These are phyloP conservation scores for Macrophya alboannulata DNA, from an alignment of 2,888 invertebrate genomes.

Conservation along the genomic window DNA sequence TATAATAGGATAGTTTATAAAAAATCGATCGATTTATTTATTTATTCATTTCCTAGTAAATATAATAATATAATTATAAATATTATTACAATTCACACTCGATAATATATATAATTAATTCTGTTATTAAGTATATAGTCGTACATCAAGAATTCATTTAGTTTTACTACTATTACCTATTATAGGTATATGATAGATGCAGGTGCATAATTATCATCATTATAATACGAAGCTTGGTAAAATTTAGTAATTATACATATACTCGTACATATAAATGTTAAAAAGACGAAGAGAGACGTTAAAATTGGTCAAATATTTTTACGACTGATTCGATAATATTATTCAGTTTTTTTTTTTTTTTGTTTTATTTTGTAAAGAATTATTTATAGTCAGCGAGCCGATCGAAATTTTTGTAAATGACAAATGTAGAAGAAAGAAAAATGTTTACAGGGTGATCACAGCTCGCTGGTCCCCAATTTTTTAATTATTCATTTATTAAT, in stretches of 20 bases:
- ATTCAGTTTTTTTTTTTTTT: neutral
- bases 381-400: neutral
- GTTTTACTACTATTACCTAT: no score
- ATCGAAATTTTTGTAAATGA: neutral
- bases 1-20: neutral
- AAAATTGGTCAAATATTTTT: slow-evolving; percentile 64
- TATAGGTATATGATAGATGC: no score
- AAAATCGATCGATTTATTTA: slow-evolving; percentile 51
- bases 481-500: no score
- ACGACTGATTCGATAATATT: neutral
- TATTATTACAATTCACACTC: neutral
- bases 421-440: neutral
- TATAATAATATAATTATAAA: slow-evolving; percentile 53
- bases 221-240: neutral
- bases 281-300: slow-evolving; percentile 60
- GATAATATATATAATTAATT: no score
- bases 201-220: neutral
- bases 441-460: no score
- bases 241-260: slow-evolving; percentile 40
- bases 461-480: no score
- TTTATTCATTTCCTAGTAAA: slow-evolving; percentile 56
- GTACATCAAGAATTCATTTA: no score
- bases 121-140: no score
- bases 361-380: neutral
- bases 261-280: slow-evolving; percentile 47